Conservation (phyloP, 2,113 vertebrate species). For the Leiothrix lutea region DNA sequence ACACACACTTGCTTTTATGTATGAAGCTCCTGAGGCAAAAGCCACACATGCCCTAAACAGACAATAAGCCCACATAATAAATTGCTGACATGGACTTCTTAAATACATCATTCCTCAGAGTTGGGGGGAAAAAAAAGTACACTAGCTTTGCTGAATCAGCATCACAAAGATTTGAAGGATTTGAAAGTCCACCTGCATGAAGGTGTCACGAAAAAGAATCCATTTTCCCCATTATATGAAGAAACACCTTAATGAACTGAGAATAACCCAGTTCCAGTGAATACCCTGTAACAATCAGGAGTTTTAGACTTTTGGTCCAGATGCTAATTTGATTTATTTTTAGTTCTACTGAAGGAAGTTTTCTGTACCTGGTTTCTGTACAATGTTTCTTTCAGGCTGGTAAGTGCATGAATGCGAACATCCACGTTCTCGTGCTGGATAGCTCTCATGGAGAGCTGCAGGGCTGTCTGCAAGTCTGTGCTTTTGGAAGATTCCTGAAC, state of each 20-base stretch:
- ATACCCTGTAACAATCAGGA: not conserved
- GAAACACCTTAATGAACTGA: not conserved
- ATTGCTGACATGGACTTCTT: not conserved
- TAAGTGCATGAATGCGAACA: conserved; percentile 93
- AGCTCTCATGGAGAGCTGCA: conserved; percentile 93
- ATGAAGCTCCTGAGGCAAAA: not conserved
- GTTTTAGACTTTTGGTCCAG: not conserved
- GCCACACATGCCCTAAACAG: not conserved
- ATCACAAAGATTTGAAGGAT: not conserved
- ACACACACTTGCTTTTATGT: not conserved
- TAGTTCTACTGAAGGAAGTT: not conserved
- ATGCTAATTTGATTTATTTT: not conserved
- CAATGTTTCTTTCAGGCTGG: conserved; percentile 90
- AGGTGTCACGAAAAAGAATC: not conserved
- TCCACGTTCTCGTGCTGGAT: conserved; percentile 97
- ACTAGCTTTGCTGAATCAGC: not conserved
- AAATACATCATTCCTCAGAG: not conserved
- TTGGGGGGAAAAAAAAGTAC: not conserved
- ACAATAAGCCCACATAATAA: not conserved
- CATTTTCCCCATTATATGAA: not conserved
- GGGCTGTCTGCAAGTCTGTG: conserved; percentile 84
- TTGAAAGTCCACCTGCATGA: not conserved
- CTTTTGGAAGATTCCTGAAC: conserved; percentile 88
- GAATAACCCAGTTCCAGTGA: not conserved
- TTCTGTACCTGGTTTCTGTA: conserved; percentile 90